phyloP scores from a whole-genome alignment of 2,888 invertebrate species.

The Catocala fraxini region DNA sequence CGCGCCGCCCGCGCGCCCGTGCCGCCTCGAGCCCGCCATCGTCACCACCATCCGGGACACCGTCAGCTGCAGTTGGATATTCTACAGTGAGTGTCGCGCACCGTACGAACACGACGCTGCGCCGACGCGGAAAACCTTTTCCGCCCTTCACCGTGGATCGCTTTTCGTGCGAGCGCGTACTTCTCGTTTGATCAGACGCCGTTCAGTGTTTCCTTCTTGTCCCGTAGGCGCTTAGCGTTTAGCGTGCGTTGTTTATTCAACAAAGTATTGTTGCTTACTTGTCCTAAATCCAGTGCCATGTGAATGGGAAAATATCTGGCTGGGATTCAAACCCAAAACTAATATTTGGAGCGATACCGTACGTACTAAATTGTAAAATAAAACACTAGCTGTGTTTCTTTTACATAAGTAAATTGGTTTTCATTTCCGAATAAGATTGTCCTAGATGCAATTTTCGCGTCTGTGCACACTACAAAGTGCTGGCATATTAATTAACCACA shows the following conservation, averaged over 20 bases:
- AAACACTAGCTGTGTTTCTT: background rate
- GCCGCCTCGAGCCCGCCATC: constrained; percentile 85
- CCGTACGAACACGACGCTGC: constrained; percentile 31
- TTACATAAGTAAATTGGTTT: too few species aligned
- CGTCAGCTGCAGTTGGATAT: constrained; percentile 92
- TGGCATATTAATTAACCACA: constrained; percentile 18
- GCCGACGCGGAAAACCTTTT: constrained; percentile 44
- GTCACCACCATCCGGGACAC: constrained; percentile 89
- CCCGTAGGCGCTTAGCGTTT: constrained; percentile 12
- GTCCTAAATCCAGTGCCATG: constrained; percentile 32
- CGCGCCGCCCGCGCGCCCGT: constrained; percentile 75
- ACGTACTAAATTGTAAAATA: constrained; percentile 25
- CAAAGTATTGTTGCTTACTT: constrained; percentile 21
- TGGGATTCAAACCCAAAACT: constrained; percentile 15
- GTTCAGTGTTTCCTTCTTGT: constrained; percentile 51
- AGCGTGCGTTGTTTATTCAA: constrained; percentile 33
- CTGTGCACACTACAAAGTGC: constrained; percentile 1
- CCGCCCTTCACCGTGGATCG: constrained; percentile 56
- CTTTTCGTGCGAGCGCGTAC: constrained; percentile 55
- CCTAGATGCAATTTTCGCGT: background rate
- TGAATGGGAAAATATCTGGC: constrained; percentile 25
- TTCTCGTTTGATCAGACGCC: constrained; percentile 44
- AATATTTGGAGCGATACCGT: constrained; percentile 21
- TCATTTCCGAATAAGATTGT: too few species aligned
- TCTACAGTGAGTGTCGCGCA: constrained; percentile 89